A percentile compares a stretch with the other conserved stretches of the same genome.
phyloP scores from a whole-genome alignment of 1,140 invertebrate genomes.

The Polypedilum pembai region DNA sequence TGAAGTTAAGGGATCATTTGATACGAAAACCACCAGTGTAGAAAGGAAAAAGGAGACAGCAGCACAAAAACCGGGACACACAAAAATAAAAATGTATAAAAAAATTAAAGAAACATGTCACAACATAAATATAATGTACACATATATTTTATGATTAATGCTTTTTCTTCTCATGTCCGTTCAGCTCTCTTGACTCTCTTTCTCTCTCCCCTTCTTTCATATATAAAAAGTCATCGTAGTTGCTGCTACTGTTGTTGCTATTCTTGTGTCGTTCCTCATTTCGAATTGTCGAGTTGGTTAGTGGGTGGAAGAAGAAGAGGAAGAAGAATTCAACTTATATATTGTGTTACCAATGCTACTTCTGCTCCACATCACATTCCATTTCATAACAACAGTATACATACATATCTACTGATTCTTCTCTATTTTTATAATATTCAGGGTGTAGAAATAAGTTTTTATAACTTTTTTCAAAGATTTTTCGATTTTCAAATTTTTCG shows the following conservation, averaged over 20 bases:
- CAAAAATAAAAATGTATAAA: neutral
- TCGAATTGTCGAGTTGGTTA: neutral
- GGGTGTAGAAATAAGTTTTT: too few species aligned
- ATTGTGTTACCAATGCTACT: too few species aligned
- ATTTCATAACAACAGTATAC: too few species aligned
- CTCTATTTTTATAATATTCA: too few species aligned
- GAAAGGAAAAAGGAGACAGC: too few species aligned
- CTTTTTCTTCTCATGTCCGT: constrained; percentile 21
- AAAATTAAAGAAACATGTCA: constrained; percentile 28
- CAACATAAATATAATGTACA: constrained; percentile 23
- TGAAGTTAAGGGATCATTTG: constrained; percentile 3
- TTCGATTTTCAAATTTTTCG: too few species aligned
- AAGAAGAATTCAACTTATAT: neutral
- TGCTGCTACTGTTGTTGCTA: neutral
- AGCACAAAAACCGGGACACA: neutral
- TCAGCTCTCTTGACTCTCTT: neutral
- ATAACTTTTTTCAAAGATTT: too few species aligned
- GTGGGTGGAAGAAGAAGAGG: neutral
- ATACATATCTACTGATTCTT: too few species aligned
- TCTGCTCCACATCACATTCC: too few species aligned
- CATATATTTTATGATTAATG: constrained; percentile 27
- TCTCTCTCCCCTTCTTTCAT: neutral
- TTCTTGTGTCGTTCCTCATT: neutral
- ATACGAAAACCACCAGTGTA: neutral
- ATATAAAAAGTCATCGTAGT: neutral